phyloP scores from a whole-genome alignment of 2,888 invertebrate genomes.

The Sympetrum striolatum region DNA sequence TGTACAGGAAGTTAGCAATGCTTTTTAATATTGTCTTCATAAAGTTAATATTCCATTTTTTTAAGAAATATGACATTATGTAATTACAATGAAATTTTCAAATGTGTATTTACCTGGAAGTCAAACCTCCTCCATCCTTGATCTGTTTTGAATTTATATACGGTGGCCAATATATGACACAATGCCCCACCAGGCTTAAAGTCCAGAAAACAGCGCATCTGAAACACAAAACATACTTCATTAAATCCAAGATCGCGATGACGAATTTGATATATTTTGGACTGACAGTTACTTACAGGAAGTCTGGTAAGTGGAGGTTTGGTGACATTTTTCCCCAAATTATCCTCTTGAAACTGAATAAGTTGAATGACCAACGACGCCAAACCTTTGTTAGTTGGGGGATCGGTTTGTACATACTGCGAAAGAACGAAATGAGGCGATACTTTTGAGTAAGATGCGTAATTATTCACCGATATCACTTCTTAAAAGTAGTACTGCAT shows the following conservation, averaged over 20 bases:
- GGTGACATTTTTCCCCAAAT: constrained; percentile 89
- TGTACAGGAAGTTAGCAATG: too few species aligned
- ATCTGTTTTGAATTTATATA: constrained; percentile 94
- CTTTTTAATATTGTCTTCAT: too few species aligned
- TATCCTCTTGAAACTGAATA: constrained; percentile 95
- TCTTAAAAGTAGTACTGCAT: not conserved
- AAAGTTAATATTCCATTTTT: not conserved
- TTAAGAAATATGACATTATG: not conserved
- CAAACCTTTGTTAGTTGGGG: constrained; percentile 91
- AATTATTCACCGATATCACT: not conserved
- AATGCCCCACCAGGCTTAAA: constrained; percentile 92
- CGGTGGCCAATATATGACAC: constrained; percentile 91
- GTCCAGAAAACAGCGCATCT: constrained; percentile 96
- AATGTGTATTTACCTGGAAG: constrained; percentile 78
- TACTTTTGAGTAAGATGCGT: not conserved
- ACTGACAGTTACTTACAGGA: constrained; percentile 70
- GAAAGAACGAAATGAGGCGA: constrained; percentile 54
- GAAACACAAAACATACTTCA: constrained; percentile 54
- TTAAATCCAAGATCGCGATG: not conserved
- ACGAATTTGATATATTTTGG: not conserved
- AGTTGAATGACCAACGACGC: constrained; percentile 85
- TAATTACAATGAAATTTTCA: not conserved
- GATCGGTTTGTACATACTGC: constrained; percentile 90
- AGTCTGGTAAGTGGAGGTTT: constrained; percentile 85
- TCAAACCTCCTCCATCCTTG: constrained; percentile 96